Base-by-base conservation (phyloP, 2,888 invertebrate genomes). In the Calameuta pallipes region DNA sequence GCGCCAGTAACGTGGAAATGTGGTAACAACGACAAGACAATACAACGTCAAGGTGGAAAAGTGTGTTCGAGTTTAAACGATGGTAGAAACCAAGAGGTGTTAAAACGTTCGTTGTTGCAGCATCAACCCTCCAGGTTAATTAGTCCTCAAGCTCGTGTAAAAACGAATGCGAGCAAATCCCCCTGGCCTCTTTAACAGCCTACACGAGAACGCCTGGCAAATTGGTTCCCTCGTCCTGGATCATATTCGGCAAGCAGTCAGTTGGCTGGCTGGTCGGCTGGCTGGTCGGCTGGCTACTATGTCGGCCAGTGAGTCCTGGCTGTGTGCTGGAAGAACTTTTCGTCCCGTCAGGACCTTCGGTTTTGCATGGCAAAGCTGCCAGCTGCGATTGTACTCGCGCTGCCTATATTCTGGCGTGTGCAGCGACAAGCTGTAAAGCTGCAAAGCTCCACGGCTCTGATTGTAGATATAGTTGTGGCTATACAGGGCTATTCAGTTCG, bases 81-180 rank as follows among this genome's bases (percentile, higher is more conserved):
- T 2, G 56, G 23, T 56, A 56, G 9, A 31, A 31, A 31, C 23
- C 23, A 56, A 56, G 23, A 56, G 56, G 23, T 23, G 56, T 56
- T 23, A 1, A 23, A 56, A 9, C 23, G 56, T 56, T 56, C 56
- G 56, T 56, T 56, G 56, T 23, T 56, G 56, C 56, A 56, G 9
- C 23, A 23, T 56, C 23, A 6, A 23, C 23, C 9, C 56, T 23
- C 23, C 23, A 56, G 23, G 23, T 71, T 71, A 71, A 71, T 71
- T 71, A 33, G 71, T 71, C 33, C 71, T 71, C 71, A 34, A 34
- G 33, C 71, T 71, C 31, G 71, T 11, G 71, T 71, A 71, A 71
- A 71, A 71, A 71, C 31, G 71, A 71, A 71, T 71, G 33, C 15
- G 33, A 34, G 71, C 71, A 71, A 12, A 71, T 71, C 71, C 71